These are phyloP conservation scores for Lamellibrachia satsuma DNA, from an alignment of 2,888 invertebrate species.

Conservation along the genomic window DNA sequence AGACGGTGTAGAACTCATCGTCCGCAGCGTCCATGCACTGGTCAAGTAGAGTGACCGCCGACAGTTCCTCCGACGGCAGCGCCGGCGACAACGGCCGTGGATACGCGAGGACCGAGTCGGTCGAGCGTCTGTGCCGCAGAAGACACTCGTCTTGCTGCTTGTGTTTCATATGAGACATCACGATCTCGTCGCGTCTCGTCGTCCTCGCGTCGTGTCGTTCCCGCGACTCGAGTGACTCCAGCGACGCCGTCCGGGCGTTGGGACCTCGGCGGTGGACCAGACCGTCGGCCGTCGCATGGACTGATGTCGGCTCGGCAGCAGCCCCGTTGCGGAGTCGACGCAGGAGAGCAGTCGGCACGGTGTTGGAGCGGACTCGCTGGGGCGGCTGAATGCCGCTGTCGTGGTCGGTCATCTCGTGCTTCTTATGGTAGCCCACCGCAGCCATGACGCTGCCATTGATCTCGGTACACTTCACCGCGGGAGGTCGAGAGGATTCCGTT, in stretches of 20 bases:
- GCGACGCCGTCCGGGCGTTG: background rate
- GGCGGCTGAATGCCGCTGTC: background rate
- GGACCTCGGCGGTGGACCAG: background rate
- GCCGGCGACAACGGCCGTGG: background rate
- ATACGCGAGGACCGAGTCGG: background rate
- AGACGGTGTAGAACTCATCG: background rate
- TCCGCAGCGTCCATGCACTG: background rate
- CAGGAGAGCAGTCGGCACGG: background rate
- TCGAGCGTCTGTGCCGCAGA: background rate
- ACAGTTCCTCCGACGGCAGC: background rate
- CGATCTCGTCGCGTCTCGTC: constrained; percentile 10
- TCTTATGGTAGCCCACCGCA: background rate
- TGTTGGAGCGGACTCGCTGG: background rate
- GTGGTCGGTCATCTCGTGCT: background rate
- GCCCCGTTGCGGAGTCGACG: background rate
- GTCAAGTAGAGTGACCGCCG: background rate
- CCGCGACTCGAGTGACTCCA: background rate
- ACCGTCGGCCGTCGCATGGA: background rate
- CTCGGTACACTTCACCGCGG: background rate
- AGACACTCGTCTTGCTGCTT: background rate
- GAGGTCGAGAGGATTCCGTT: background rate
- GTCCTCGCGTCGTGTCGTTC: background rate
- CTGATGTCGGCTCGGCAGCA: background rate
- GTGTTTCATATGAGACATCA: background rate
- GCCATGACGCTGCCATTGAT: background rate